Base-by-base conservation (phyloP, 2,797 vertebrate species). In the Australoheros facetus region DNA sequence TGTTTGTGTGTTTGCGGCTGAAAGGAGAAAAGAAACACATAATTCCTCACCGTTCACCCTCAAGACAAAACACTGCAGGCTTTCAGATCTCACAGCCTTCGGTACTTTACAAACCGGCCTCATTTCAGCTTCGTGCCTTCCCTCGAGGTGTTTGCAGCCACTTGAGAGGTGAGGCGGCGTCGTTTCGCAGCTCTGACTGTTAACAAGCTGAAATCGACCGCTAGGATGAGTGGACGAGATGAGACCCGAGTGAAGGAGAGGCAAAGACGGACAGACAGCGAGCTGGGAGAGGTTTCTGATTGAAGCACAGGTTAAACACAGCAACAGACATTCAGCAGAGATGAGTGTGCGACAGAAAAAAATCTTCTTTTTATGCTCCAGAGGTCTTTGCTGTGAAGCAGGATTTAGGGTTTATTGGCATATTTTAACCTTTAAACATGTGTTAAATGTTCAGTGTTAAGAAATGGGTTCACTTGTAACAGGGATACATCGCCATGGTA, bases 71-170 rank as follows among this genome's bases (percentile, higher is more conserved):
- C 45, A 60, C 21, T 10, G 30, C 71, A 60, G 56, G 10, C 71
- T 82, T 58, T 64, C 10, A 4, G 58, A 19, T 75, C 59, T 73
- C 13, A 3, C 58, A 16, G 59, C 28, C 4, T 71, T 82, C 17
- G 4, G 13, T 66, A 32, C 34, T 74, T 62, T 2, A 48, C 53
- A 59, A 48, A 85, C 72, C 14, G 72, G 30, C 75, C 77, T 77
- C 62, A 54, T 82, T 85, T 80, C 55, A 28, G 70, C 72, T 55
- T 56, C 48, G 2, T 32, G 30, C 58, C 75, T 73, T n/a, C 32
- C 73, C 64, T 51, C 21, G 19, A 7, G 74, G 17, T 28, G 62
- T 76, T 72, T 58, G 32, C 58, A 57, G 64, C 73, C 66, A 55
- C 66, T 77, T 1, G 34, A 54, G 57, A 72, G 19, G 7, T 3